A percentile compares a stretch with the other conserved stretches of the same genome.
phyloP scores from a whole-genome alignment of 1,140 invertebrate species.

The Penaeus chinensis region DNA sequence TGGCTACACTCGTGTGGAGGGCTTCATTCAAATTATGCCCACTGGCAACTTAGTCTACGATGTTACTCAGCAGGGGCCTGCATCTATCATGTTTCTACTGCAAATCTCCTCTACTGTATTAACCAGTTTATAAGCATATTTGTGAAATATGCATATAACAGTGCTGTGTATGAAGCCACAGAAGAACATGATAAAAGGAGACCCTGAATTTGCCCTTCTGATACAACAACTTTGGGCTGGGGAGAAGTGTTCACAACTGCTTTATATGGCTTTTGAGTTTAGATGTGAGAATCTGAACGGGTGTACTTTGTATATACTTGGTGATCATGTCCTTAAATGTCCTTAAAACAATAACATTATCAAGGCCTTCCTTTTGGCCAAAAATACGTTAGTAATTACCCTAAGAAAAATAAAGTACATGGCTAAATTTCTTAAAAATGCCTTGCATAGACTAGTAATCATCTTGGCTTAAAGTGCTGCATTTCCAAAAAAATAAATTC shows the following conservation, averaged over 20 bases:
- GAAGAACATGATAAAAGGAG: slow-evolving; percentile 31
- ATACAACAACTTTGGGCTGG: slow-evolving; percentile 50
- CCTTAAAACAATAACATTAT: slow-evolving; percentile 59
- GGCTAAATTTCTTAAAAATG: slow-evolving; percentile 53
- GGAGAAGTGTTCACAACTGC: slow-evolving; percentile 57
- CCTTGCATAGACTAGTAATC: slow-evolving; percentile 59
- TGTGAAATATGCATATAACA: slow-evolving; percentile 24
- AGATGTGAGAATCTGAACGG: slow-evolving; percentile 60
- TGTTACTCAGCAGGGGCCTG: slow-evolving; percentile 49
- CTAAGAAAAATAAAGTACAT: slow-evolving; percentile 57
- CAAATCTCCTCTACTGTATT: slow-evolving; percentile 30
- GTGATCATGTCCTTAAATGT: slow-evolving; percentile 53
- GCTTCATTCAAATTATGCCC: slow-evolving; percentile 57
- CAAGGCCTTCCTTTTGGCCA: slow-evolving; percentile 57
- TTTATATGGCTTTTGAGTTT: slow-evolving; percentile 53
- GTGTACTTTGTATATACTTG: slow-evolving; percentile 58
- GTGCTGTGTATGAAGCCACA: slow-evolving; percentile 15
- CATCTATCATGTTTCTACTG: slow-evolving; percentile 40
- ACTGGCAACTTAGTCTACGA: slow-evolving; percentile 55
- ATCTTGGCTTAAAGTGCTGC: slow-evolving; percentile 57
- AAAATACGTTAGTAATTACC: slow-evolving; percentile 54
- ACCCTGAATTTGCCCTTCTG: slow-evolving; percentile 43
- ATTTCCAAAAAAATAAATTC: slow-evolving; percentile 47
- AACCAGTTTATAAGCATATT: slow-evolving; percentile 36
- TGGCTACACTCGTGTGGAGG: slow-evolving; percentile 48